Percentiles rank a stretch among this genome's conserved stretches.
Conservation (phyloP, 2,797 vertebrate genomes). For the Heteromormyrus szaboi region DNA sequence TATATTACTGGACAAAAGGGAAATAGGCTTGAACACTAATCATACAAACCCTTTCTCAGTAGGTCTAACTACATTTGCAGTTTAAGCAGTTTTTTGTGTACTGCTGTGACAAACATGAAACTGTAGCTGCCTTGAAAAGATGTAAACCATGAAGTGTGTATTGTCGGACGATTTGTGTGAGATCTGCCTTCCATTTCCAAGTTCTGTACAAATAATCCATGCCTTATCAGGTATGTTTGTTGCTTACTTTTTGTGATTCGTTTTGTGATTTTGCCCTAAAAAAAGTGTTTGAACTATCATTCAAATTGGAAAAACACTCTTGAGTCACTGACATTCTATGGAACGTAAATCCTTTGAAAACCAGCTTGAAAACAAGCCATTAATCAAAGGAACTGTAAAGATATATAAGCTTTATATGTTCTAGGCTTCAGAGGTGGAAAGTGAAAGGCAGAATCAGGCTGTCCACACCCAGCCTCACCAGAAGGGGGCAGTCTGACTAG, state of each 20-base stretch:
- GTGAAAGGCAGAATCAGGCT: neutral
- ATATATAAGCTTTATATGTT: neutral
- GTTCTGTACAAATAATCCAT: neutral
- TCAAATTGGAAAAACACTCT: neutral
- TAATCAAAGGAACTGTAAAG: neutral
- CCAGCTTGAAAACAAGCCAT: neutral
- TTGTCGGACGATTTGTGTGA: neutral
- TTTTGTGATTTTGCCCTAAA: neutral
- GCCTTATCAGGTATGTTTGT: neutral
- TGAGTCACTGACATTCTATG: neutral
- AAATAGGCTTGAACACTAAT: neutral
- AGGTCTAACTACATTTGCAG: neutral
- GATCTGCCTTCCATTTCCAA: neutral
- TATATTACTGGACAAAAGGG: neutral
- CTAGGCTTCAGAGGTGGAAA: neutral
- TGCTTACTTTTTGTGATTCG: neutral
- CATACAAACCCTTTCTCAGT: neutral
- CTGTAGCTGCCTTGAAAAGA: neutral
- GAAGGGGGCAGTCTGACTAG: neutral
- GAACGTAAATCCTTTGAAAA: neutral
- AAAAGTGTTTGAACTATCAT: neutral
- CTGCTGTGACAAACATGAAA: neutral
- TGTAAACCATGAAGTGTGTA: neutral
- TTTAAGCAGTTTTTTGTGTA: neutral
- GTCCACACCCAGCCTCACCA: neutral